Conservation (phyloP, 2,113 vertebrate genomes). For the Alces alces region DNA sequence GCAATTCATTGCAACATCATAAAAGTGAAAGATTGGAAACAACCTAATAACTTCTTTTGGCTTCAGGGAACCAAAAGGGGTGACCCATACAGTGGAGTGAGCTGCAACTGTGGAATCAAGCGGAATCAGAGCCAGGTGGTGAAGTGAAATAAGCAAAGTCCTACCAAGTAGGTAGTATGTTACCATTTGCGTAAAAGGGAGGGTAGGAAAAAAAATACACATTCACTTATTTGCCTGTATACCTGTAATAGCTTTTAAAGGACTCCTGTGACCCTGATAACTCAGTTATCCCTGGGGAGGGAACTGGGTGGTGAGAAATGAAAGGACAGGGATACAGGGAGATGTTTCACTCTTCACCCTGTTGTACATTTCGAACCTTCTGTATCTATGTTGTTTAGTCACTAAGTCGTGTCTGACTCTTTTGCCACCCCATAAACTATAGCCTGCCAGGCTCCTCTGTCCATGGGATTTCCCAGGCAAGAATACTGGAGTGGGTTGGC, state of each 20-base stretch:
- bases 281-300: not conserved
- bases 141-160: not conserved
- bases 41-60: not conserved
- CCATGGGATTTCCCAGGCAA: not conserved
- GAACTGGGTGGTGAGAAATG: not conserved
- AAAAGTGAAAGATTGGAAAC: not conserved
- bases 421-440: not conserved
- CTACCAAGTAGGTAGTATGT: not conserved
- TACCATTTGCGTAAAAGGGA: not conserved
- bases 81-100: not conserved
- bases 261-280: not conserved
- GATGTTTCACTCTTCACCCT: not conserved
- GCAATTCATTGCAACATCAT: not conserved
- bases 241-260: not conserved
- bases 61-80: not conserved
- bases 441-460: not conserved
- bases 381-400: not conserved
- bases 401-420: not conserved
- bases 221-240: not conserved
- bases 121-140: not conserved
- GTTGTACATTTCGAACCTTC: not conserved
- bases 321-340: not conserved
- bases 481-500: not conserved
- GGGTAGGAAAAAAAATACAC: not conserved
- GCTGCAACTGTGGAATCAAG: not conserved